Base-by-base conservation (phyloP, 2,797 vertebrate genomes). In the Trematomus bernacchii region DNA sequence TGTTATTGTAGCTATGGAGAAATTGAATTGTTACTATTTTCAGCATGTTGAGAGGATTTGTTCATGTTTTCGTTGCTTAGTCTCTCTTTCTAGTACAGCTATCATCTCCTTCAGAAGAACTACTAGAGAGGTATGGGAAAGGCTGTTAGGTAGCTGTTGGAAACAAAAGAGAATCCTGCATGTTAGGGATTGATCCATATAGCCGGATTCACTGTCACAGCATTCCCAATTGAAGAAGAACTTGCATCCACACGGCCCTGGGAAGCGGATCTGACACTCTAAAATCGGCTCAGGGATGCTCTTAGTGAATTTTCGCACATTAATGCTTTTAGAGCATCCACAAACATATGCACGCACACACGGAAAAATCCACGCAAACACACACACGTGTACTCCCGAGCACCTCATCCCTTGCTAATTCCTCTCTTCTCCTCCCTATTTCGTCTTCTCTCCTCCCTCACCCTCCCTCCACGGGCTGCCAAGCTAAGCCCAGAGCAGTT, bases 401-500 rank as follows among this genome's bases (percentile, higher is more conserved):
- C 68, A 84, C 77, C 87, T 89, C 91, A 90, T 92, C 89, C 86
- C 86, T 85, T 52, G 79, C 88, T 94, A 93, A 92, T 93, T 92
- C 90, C 77, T 76, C 86, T 89, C 85, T 80, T 89, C 87, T 89
- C 89, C 91, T 90, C 92, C 91, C 77, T 68, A 43, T 84, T 87
- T 87, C 82, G 86, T 90, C 88, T 90, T 84, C 78, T 90, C 92
- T 92, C 89, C 92, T 92, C 92, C 92, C 87, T 90, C 91, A 78
- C 82, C 91, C 88, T 90, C 91, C 88, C 86, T 87, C 84, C 66
- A 67, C 75, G 75, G 85, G 84, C 80, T 93, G 93, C 91, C 93
- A 94, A 92, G 91, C 91, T 92, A 91, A 93, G 87, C 94, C 89
- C 88, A 85, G 85, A 93, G 93, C 89, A 90, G 91, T 93, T 93